Evolutionary conservation across 2,888 invertebrate species (phyloP).

Genomic region (Notodromas monacha): DNA sequence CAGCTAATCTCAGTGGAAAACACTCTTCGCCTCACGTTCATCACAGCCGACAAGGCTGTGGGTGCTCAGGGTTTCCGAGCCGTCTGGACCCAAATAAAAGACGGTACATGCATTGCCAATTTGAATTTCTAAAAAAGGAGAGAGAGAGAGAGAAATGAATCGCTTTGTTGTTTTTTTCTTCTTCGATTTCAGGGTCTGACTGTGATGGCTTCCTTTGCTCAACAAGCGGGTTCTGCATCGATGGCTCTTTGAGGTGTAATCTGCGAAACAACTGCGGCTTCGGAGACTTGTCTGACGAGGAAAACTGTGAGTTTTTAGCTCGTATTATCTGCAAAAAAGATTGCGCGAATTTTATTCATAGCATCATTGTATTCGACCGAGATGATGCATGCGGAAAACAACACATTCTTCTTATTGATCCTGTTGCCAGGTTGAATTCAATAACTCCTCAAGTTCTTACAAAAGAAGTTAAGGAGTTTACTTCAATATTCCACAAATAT

Average conservation of each 20-base stretch:
- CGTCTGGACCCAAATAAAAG: constrained; percentile 65
- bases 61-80: constrained; percentile 75
- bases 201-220: constrained; percentile 36
- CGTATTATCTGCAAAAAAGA: too few species aligned
- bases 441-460: not conserved
- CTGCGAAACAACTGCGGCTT: constrained; percentile 51
- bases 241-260: constrained; percentile 38
- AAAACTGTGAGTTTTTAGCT: constrained; percentile 32
- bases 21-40: constrained; percentile 22
- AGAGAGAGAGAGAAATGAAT: not conserved
- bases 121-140: too few species aligned
- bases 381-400: not conserved
- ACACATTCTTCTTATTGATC: not conserved
- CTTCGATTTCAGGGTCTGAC: constrained; percentile 20
- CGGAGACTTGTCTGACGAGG: constrained; percentile 35
- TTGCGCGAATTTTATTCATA: too few species aligned
- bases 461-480: too few species aligned
- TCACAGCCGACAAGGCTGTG: constrained; percentile 72
- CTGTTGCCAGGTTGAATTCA: too few species aligned
- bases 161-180: constrained; percentile 5
- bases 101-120: too few species aligned
- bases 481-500: too few species aligned
- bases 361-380: not conserved
- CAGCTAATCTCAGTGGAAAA: constrained; percentile 55
- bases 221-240: constrained; percentile 41